A percentile compares a stretch with the other conserved stretches of the same genome.
Evolutionary conservation across 2,797 vertebrate genomes (phyloP).

Genomic region (Lepus oiostolus): DNA sequence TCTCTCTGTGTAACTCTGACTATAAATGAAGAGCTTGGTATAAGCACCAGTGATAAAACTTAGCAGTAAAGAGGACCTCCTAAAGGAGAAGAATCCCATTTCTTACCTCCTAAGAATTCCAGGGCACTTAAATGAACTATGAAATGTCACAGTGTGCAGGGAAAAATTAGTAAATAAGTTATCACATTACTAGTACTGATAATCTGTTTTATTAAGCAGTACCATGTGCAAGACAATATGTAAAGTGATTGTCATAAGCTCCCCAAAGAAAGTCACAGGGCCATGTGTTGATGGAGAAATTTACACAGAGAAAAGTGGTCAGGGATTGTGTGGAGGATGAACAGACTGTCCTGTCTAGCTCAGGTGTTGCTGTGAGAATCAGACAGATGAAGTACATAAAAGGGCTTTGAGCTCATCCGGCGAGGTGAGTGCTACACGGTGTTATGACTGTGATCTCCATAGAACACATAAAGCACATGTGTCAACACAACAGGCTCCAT

Average conservation of each 20-base stretch:
- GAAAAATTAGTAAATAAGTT: too few species aligned
- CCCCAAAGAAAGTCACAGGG: neutral
- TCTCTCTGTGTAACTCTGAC: too few species aligned
- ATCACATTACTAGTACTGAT: neutral
- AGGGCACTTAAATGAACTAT: neutral
- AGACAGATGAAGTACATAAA: neutral
- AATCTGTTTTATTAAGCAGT: neutral
- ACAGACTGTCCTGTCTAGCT: neutral
- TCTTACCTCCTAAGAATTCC: neutral
- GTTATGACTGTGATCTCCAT: neutral
- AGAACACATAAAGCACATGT: neutral
- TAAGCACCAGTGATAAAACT: neutral
- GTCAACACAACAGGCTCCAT: neutral
- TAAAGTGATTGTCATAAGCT: neutral
- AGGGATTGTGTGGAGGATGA: neutral
- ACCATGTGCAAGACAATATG: neutral
- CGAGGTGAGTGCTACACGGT: accelerated
- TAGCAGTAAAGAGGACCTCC: neutral
- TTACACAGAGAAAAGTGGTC: neutral
- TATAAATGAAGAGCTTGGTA: neutral
- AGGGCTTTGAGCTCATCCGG: neutral
- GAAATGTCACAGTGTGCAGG: neutral
- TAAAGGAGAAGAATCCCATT: neutral
- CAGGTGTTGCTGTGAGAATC: neutral
- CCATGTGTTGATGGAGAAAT: neutral